Base-by-base conservation (phyloP, 2,888 invertebrate genomes). In the Melanostoma scalare region DNA sequence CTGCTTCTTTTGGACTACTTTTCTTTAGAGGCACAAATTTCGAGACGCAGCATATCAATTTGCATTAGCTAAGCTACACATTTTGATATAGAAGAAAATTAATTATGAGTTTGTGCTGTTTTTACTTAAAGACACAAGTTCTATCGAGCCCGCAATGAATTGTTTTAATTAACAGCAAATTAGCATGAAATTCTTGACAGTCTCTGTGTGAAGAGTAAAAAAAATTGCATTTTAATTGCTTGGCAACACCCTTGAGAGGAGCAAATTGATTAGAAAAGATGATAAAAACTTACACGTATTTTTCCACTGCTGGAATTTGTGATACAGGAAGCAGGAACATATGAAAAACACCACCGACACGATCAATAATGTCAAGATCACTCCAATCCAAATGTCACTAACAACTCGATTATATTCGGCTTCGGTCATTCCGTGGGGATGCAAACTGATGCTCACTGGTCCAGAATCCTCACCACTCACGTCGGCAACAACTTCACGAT, bases 221-320 rank as follows among this genome's bases (percentile, higher is more conserved):
- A 52, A 6, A 56, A 35, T 56, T 30, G 36, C 50, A 50, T 67
- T 67, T 50, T n/a, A 52, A 60, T 60, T 68, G 68, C 68, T 58
- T 42, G 36, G 30, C 44, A 63, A 48, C 63, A 63, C 63, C 63
- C 48, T 63, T 50, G 48, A 50, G 3, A 38, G 1, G 3, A 46
- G 5, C 2, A 46, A n/a, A 46, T 46, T 10, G n/a, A 48, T 20
- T 20, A 33, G 36, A 46, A 35, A 63, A 2, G 8, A 36, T 40
- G 33, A 9, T 3, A 31, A 38, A 52, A 42, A 91, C 93, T 93
- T 89, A 94, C 94, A 93, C 89, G 92, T 92, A 86, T 92, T 92
- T 89, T 94, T 94, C 94, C 94, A 94, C 86, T 94, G 92, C 87
- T 93, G 93, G 88, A 94, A 93, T 87, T 94, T 93, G 90, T 94